Evolutionary conservation across 2,888 invertebrate species (phyloP).

Genomic region (Keiferia lycopersicella): DNA sequence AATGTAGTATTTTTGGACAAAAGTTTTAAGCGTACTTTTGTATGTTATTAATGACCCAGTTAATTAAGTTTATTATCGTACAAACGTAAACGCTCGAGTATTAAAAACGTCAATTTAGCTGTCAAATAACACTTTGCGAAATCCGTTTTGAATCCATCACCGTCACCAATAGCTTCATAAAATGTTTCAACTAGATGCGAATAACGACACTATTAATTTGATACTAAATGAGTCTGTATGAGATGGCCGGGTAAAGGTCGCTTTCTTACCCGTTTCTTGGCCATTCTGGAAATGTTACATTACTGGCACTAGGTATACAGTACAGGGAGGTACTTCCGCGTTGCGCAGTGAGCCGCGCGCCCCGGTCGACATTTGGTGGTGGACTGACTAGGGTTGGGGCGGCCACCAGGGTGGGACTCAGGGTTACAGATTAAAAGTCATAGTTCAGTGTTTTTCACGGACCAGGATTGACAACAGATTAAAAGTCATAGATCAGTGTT

Average conservation of each 20-base stretch:
- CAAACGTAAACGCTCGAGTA: too few relatives aligned
- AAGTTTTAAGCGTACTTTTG: too few relatives aligned
- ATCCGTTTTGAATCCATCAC: background rate
- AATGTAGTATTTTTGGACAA: too few relatives aligned
- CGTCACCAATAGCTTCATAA: background rate
- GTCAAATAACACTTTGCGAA: background rate
- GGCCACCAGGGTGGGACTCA: constrained; percentile 11
- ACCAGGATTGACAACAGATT: too few relatives aligned
- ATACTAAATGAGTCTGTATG: background rate
- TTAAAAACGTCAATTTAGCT: background rate
- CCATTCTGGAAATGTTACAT: constrained; percentile 22
- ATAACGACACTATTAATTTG: background rate
- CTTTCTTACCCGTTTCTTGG: constrained; percentile 28
- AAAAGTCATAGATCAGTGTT: too few relatives aligned
- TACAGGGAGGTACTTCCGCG: constrained; percentile 15
- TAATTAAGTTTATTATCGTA: too few relatives aligned
- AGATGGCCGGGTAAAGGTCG: background rate
- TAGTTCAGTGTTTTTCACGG: too few relatives aligned
- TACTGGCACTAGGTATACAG: constrained; percentile 12
- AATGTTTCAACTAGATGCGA: background rate
- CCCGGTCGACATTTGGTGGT: constrained; percentile 19
- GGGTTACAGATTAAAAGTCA: background rate
- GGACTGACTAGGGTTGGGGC: constrained; percentile 22
- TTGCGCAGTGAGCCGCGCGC: constrained; percentile 17
- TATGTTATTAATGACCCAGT: too few relatives aligned